phyloP scores from a whole-genome alignment of 2,113 vertebrate genomes.

The Murina feae region DNA sequence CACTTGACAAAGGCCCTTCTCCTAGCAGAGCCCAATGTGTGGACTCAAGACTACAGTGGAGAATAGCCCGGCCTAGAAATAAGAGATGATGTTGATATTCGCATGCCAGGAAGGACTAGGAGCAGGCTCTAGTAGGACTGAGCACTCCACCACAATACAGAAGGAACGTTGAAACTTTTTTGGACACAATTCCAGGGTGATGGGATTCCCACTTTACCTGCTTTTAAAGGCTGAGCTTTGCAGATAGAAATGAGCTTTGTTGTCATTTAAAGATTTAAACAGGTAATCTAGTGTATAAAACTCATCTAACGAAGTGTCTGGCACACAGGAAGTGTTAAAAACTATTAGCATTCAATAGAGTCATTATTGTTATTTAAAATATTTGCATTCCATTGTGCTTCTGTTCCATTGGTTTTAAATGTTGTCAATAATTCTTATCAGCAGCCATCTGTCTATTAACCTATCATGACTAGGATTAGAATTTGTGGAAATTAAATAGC shows the following conservation, averaged over 20 bases:
- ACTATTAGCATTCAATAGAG: fast-evolving
- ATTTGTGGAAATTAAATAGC: background rate
- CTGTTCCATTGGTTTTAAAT: fast-evolving
- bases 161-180: fast-evolving
- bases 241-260: background rate
- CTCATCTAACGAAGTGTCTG: background rate
- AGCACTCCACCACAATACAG: fast-evolving
- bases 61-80: fast-evolving
- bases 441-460: background rate
- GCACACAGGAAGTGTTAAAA: fast-evolving
- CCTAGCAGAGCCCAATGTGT: fast-evolving
- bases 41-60: too few relatives aligned
- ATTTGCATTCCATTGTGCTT: fast-evolving
- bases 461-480: too few relatives aligned
- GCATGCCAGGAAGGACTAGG: fast-evolving
- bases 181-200: background rate
- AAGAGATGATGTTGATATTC: fast-evolving
- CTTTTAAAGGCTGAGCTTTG: background rate
- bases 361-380: too few relatives aligned
- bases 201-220: background rate
- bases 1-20: background rate
- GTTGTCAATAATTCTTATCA: background rate
- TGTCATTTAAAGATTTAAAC: background rate
- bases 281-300: background rate
- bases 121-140: background rate